Conservation (phyloP, 2,113 vertebrate species). For the Platichthys flesus region DNA sequence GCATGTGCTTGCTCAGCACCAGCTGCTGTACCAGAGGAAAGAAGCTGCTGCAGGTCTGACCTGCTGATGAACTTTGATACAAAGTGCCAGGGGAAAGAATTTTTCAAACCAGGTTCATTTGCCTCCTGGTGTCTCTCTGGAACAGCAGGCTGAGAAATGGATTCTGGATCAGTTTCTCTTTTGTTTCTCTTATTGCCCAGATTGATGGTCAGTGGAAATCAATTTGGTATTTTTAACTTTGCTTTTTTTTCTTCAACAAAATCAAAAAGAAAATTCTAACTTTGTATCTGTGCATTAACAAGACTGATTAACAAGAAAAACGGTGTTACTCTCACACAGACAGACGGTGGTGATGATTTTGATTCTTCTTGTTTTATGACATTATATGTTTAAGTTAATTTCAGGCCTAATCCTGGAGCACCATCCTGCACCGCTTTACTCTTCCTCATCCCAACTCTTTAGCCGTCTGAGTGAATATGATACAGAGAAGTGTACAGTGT, state of each 20-base stretch:
- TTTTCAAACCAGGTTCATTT: constrained; percentile 3
- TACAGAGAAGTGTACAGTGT: neutral
- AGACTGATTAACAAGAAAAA: neutral
- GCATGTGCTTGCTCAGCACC: constrained; percentile 1
- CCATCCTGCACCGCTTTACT: neutral
- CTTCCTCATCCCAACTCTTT: neutral
- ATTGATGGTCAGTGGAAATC: neutral
- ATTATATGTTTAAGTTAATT: constrained; percentile 1
- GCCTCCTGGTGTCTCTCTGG: constrained; percentile 9
- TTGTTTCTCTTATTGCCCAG: neutral
- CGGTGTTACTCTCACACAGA: neutral
- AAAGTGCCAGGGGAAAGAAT: constrained; percentile 26
- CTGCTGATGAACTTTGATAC: constrained; percentile 30
- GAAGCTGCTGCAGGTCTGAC: constrained; percentile 48
- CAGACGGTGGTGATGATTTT: constrained; percentile 7
- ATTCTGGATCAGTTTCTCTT: neutral
- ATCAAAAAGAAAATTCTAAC: neutral
- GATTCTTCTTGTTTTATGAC: constrained; percentile 10
- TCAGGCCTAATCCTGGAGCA: constrained; percentile 1
- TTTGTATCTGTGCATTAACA: constrained; percentile 21
- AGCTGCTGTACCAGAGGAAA: constrained; percentile 33
- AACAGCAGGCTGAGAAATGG: constrained; percentile 22
- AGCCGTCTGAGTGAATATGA: neutral
- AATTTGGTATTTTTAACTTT: neutral
- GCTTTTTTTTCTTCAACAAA: constrained; percentile 2